Conservation (phyloP, 1,140 invertebrate genomes). For the Dermatophagoides farinae region DNA sequence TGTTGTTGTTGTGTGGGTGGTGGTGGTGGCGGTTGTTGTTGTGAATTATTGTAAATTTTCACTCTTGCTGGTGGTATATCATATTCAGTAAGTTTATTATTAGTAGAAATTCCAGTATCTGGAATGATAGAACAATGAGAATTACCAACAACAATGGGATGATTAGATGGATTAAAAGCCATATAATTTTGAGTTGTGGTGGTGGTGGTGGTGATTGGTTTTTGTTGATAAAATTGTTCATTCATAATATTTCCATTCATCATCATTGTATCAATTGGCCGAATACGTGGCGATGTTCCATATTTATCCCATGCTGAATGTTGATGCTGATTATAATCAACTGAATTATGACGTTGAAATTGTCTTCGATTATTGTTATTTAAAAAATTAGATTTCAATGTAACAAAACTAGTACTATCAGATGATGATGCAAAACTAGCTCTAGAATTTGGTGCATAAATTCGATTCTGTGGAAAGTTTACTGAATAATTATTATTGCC, state of each 20-base stretch:
- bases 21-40: constrained; percentile 32
- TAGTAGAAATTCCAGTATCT: too few relatives aligned
- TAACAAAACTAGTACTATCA: background rate
- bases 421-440: background rate
- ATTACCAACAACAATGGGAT: background rate
- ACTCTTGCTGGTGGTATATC: background rate
- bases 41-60: background rate
- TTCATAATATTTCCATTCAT: background rate
- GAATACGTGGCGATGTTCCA: constrained; percentile 4
- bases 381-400: background rate
- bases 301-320: background rate
- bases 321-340: background rate
- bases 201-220: background rate
- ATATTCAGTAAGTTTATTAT: background rate
- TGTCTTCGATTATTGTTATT: too few relatives aligned
- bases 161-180: background rate
- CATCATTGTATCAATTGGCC: background rate
- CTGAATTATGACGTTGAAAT: too few relatives aligned
- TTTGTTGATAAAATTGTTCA: background rate
- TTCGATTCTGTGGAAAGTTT: background rate
- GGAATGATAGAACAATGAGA: too few relatives aligned
- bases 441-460: background rate
- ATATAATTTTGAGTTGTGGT: background rate
- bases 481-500: background rate
- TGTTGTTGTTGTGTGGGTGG: constrained; percentile 4